Evolutionary conservation across 1,140 invertebrate species (phyloP).

Genomic region (Drosophila nebulosa): DNA sequence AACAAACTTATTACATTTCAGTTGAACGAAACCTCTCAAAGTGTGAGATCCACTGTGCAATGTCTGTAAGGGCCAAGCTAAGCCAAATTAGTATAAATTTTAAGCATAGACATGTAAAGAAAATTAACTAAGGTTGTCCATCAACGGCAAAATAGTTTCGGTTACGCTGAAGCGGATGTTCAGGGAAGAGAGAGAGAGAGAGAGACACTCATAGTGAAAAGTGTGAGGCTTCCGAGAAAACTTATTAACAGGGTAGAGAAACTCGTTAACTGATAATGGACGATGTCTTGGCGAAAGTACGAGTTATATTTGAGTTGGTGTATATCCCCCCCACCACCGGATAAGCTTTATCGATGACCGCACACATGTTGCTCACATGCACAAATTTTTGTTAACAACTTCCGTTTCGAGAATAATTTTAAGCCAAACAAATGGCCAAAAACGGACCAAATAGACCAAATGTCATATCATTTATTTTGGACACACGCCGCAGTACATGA

Average conservation of each 20-base stretch:
- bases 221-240: no score
- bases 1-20: no score
- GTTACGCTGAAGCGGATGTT: not conserved
- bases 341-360: no score
- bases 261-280: no score
- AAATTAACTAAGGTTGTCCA: not conserved
- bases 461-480: not conserved
- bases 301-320: no score
- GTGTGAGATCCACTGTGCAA: no score
- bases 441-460: constrained; percentile 34
- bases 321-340: no score
- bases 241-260: no score
- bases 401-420: constrained; percentile 49
- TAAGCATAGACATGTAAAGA: not conserved
- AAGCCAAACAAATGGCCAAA: constrained; percentile 71
- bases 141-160: not conserved
- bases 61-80: no score
- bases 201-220: not conserved
- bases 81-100: not conserved
- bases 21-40: no score
- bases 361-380: constrained; percentile 8
- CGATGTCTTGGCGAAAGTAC: no score
- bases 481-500: not conserved
- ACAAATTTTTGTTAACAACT: constrained; percentile 43
- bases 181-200: no score